These are phyloP conservation scores for Calosoma granatense DNA, from an alignment of 1,140 invertebrate genomes.

Conservation along the genomic window DNA sequence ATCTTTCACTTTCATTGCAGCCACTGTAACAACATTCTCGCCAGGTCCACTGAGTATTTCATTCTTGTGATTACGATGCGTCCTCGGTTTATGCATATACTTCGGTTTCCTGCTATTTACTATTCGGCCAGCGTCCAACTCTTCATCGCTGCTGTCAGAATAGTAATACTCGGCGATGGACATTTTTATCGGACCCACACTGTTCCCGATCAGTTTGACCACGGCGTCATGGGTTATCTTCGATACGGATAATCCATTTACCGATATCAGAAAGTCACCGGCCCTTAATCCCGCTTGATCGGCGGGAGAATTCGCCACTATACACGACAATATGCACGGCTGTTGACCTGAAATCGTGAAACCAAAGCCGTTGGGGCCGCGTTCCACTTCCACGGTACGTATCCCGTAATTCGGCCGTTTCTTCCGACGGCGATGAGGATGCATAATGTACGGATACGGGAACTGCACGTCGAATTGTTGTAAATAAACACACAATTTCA, in stretches of 20 bases:
- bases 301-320: slow-evolving; percentile 74
- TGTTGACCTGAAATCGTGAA: slow-evolving; percentile 92
- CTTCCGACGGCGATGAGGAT: slow-evolving; percentile 64
- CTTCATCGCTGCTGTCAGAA: slow-evolving; percentile 74
- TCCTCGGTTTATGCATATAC: slow-evolving; percentile 45
- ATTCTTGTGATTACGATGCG: slow-evolving; percentile 6
- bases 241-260: slow-evolving; percentile 82
- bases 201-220: slow-evolving; percentile 77
- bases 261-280: slow-evolving; percentile 84
- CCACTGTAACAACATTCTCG: background rate
- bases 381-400: slow-evolving; percentile 71
- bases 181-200: slow-evolving; percentile 63
- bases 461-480: background rate
- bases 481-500: background rate
- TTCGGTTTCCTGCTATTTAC: slow-evolving; percentile 48
- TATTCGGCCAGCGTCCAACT: slow-evolving; percentile 41
- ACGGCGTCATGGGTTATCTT: slow-evolving; percentile 87
- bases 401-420: slow-evolving; percentile 71
- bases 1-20: slow-evolving; percentile 30
- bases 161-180: slow-evolving; percentile 85
- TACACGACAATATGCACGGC: slow-evolving; percentile 81
- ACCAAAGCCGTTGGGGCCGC: slow-evolving; percentile 79
- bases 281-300: slow-evolving; percentile 75
- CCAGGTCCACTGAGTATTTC: background rate
- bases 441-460: slow-evolving; percentile 35